Evolutionary conservation across 2,797 vertebrate genomes (phyloP), one percentile per base, ranked within the genome.

Genomic region (Eurystomus glaucurus): DNA sequence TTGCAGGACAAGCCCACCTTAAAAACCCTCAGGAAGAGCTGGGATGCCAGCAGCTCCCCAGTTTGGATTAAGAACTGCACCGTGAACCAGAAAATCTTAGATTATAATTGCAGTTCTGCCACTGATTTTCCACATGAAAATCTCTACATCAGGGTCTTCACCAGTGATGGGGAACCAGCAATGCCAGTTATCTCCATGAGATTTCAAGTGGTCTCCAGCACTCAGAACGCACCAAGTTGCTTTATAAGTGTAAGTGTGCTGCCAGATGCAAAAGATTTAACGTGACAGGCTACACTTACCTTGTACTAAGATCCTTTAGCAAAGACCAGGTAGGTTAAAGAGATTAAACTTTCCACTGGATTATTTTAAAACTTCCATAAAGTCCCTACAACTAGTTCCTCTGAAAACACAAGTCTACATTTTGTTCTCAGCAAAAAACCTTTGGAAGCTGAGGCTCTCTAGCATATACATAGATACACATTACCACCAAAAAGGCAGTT

Each of bases 401-500:
- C 68, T 60, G 62, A 66, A 85, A 90, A 88, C 20, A 76, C 0
- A 0, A 69, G 21, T 57, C 92, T 55, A 72, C 33, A 16, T 33
- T 51, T 75, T 48, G 50, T 54, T 82, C 55, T 9, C 69, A 19
- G 12, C 8, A 54, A 83, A 88, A 77, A 55, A 4, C 28, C 39
- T 68, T 70, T 76, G 72, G 46, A 92, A 85, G 33, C 35, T 25
- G 31, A 84, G 52, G 45, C 1, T 0, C 50, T 88, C 41, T 50
- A 74, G 75, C 54, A 69, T 23, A 79, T 23, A 55, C 17, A 2
- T 4, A 50, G 51, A 61, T 52, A 74, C 85, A 80, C 75, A 55
- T 80, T 51, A 85, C 41, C 65, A 54, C 48, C 28, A 81, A 95
- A 96, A 95, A 90, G 60, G 83, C 92, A 89, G 85, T 79, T 93